These are phyloP conservation scores for Drosophila borborema DNA, from an alignment of 2,888 invertebrate species.

Conservation along the genomic window DNA sequence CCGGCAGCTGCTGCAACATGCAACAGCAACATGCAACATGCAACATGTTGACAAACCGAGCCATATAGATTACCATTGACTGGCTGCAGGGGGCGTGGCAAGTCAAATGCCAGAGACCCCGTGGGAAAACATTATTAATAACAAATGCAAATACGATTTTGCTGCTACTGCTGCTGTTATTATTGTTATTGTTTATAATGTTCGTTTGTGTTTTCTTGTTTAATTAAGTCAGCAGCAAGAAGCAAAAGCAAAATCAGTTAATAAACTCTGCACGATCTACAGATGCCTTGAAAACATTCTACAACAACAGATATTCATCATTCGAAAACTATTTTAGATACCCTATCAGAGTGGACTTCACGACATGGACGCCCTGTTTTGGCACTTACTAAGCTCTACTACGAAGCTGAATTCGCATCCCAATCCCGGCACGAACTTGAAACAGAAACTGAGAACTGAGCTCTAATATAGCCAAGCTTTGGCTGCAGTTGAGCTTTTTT, in stretches of 20 bases:
- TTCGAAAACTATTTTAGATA: background rate
- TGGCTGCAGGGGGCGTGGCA: constrained; percentile 7
- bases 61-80: constrained; percentile 18
- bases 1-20: background rate
- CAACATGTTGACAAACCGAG: constrained; percentile 35
- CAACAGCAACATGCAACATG: constrained; percentile 30
- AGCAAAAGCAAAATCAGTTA: constrained; percentile 4
- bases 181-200: constrained; percentile 34
- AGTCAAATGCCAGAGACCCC: constrained; percentile 71
- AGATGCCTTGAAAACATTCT: constrained; percentile 8
- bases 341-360: background rate
- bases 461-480: too few relatives aligned
- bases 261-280: constrained; percentile 23
- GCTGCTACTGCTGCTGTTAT: background rate
- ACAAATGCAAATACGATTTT: constrained; percentile 46
- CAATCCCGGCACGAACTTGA: too few relatives aligned
- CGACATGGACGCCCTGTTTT: background rate
- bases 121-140: constrained; percentile 65
- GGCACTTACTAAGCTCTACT: too few relatives aligned
- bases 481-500: too few relatives aligned
- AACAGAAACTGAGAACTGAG: too few relatives aligned
- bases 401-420: background rate
- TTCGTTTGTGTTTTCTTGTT: constrained; percentile 39
- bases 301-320: background rate
- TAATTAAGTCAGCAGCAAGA: constrained; percentile 61